These are phyloP conservation scores for Drosophila kambysellisi DNA, from an alignment of 2,888 invertebrate genomes.

Conservation along the genomic window DNA sequence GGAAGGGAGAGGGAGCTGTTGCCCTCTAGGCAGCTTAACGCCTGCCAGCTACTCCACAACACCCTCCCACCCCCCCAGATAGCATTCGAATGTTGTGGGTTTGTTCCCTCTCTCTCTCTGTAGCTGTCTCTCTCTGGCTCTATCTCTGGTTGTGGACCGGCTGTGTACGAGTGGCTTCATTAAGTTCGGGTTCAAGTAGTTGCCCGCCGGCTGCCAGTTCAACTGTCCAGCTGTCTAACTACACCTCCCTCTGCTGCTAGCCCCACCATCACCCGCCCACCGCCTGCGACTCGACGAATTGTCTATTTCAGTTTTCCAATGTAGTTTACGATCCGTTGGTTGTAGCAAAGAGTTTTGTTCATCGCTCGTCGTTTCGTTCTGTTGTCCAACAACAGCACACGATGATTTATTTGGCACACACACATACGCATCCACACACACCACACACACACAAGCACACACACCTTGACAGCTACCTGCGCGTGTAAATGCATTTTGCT, in stretches of 20 bases:
- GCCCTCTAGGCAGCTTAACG: constrained; percentile 43
- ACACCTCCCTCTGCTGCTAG: background rate
- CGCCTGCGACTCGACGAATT: constrained; percentile 52
- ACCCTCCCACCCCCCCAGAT: background rate
- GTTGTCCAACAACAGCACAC: constrained; percentile 66
- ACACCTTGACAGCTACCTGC: constrained; percentile 49
- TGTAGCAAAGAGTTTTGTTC: constrained; percentile 57
- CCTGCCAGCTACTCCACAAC: constrained; percentile 3
- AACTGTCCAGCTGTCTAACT: constrained; percentile 63
- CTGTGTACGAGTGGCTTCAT: constrained; percentile 65
- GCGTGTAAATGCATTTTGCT: constrained; percentile 70
- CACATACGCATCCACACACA: constrained; percentile 63
- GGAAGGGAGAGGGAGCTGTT: background rate
- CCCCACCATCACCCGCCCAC: background rate
- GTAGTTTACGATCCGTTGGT: constrained; percentile 70
- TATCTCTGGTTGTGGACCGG: constrained; percentile 17
- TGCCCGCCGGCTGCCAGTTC: constrained; percentile 72
- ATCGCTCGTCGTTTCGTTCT: constrained; percentile 51
- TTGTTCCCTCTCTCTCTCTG: background rate
- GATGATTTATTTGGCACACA: constrained; percentile 79
- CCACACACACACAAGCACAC: constrained; percentile 8
- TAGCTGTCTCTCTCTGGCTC: constrained; percentile 1
- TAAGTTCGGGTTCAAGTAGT: constrained; percentile 75
- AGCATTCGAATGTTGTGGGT: constrained; percentile 5
- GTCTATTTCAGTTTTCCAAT: constrained; percentile 79